Evolutionary conservation across 2,113 vertebrate species (phyloP), one percentile per base, ranked within the genome.

Genomic region (Neoarius graeffei): DNA sequence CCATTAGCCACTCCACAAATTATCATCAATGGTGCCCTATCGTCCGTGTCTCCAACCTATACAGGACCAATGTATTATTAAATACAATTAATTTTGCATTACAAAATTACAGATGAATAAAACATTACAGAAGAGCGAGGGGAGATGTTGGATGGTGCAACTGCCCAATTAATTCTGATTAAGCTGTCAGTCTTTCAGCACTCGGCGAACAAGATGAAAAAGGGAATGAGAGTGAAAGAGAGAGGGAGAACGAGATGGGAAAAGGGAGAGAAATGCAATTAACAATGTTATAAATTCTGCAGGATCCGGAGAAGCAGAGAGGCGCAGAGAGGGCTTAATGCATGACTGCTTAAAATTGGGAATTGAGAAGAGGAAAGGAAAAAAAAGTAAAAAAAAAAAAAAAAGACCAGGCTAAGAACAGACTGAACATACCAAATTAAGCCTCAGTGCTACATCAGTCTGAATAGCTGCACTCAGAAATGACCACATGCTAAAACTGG

Each of bases 41-140:
- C 89, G 67, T 88, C 81, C 86, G 80, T 85, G 83, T 91, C 90
- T 84, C 91, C 74, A 89, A 89, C 89, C 89, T 88, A 91, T 88
- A 87, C 87, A 86, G 83, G 56, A 86, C 85, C 89, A 56, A 92
- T 92, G 89, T 92, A 90, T 92, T 92, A 92, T 92, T 92, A 91
- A 92, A 86, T 89, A 87, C 88, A 89, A 92, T 93, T 90, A 91
- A 92, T 93, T 91, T 91, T 93, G 91, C 90, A 93, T 93, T 91
- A 92, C 87, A 90, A 89, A 90, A 90, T 90, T 89, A 89, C 91
- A 90, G 89, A 93, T 90, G 90, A 92, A 93, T 93, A 91, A 93
- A 90, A 90, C 89, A 90, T 90, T 89, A 90, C 66, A 89, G 85
- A 77, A 86, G 85, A 83, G 81, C 62, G 81, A 84, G 64, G 87